phyloP scores from a whole-genome alignment of 2,113 vertebrate species.

The Ctenodactylus gundi region DNA sequence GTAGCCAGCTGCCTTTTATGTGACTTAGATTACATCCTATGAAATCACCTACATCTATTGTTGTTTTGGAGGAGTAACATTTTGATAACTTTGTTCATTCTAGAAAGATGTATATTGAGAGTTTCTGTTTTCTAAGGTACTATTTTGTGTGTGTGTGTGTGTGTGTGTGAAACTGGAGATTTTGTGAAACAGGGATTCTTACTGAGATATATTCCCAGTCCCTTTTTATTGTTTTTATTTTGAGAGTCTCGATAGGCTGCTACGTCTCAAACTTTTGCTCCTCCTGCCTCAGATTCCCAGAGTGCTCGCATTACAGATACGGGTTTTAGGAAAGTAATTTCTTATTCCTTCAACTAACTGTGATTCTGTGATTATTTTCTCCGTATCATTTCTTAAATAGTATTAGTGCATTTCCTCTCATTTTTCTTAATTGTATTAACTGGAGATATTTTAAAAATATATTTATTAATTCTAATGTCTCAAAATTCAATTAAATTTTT shows the following conservation, averaged over 20 bases:
- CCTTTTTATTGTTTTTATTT: too few species aligned
- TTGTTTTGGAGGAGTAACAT: background rate
- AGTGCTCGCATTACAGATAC: too few species aligned
- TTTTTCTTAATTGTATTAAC: background rate
- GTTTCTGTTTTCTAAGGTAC: background rate
- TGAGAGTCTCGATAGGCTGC: too few species aligned
- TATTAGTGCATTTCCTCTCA: background rate
- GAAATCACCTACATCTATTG: background rate
- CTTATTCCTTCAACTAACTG: background rate
- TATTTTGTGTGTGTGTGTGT: too few species aligned
- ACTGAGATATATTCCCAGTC: too few species aligned
- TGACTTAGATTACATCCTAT: background rate
- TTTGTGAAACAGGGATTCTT: too few species aligned
- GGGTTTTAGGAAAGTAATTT: background rate
- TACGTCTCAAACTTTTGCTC: too few species aligned
- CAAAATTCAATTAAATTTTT: too few species aligned
- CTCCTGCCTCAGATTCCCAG: too few species aligned
- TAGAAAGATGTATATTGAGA: background rate
- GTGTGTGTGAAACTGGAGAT: too few species aligned
- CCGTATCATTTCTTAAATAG: background rate
- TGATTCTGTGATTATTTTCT: background rate
- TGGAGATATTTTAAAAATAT: background rate
- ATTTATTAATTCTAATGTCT: background rate
- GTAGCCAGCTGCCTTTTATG: background rate
- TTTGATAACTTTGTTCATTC: background rate